A percentile compares a stretch with the other conserved stretches of the same genome.
phyloP scores from a whole-genome alignment of 2,113 vertebrate species.

The Dissostichus mawsoni region DNA sequence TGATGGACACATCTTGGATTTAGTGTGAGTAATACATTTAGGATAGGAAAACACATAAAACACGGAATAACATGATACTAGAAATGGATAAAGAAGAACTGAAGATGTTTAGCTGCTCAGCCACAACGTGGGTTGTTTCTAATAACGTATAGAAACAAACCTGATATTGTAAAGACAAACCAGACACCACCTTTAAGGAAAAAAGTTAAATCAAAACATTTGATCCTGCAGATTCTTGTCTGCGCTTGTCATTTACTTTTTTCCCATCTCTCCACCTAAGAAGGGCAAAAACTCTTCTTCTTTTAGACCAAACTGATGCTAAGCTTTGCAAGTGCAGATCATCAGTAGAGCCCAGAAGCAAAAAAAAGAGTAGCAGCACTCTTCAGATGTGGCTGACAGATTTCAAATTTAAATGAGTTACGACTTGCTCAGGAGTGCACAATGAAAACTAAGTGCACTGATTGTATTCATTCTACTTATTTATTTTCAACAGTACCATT shows the following conservation, averaged over 20 bases:
- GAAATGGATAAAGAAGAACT: background rate
- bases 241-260: background rate
- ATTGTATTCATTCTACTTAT: background rate
- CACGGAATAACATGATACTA: background rate
- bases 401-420: background rate
- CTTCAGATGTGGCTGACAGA: background rate
- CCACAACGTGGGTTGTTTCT: too few species aligned
- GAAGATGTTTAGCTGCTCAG: background rate
- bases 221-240: background rate
- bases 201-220: background rate
- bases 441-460: background rate
- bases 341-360: background rate
- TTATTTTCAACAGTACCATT: background rate
- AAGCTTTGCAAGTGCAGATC: background rate
- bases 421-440: background rate
- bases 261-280: background rate
- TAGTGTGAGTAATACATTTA: too few species aligned
- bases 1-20: too few species aligned
- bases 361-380: background rate
- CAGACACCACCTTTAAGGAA: background rate
- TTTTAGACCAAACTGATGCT: background rate
- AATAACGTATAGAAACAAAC: background rate
- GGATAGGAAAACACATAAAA: background rate
- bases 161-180: background rate
- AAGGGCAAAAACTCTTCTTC: background rate